These are phyloP conservation scores for Arctopsyche grandis DNA, from an alignment of 1,140 invertebrate species.

Conservation along the genomic window DNA sequence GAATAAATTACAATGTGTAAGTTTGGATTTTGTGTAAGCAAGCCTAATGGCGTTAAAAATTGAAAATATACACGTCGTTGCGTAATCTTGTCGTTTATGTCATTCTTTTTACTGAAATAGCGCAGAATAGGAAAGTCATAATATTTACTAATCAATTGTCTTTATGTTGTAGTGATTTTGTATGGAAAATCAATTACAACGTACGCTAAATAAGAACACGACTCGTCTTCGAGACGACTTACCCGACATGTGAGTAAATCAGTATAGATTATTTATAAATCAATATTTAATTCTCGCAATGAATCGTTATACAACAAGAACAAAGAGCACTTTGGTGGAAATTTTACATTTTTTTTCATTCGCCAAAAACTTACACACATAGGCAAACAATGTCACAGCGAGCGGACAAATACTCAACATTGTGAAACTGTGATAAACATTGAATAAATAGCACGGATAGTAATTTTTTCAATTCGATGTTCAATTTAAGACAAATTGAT, in stretches of 20 bases:
- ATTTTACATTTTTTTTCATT: background rate
- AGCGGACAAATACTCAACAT: background rate
- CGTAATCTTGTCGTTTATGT: too few relatives aligned
- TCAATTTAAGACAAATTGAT: too few relatives aligned
- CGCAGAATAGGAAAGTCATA: too few relatives aligned
- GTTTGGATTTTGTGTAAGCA: too few relatives aligned
- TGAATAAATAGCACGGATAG: too few relatives aligned
- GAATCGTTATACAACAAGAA: conserved; percentile 4
- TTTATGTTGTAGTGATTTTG: background rate
- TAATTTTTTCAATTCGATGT: too few relatives aligned
- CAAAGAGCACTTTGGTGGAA: background rate
- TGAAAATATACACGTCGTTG: too few relatives aligned
- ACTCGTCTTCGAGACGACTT: background rate
- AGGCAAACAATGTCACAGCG: background rate
- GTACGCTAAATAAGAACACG: background rate
- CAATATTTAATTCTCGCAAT: conserved; percentile 22
- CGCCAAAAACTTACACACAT: conserved; percentile 6
- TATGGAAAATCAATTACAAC: background rate
- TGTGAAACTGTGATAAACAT: background rate
- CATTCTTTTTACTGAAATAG: too few relatives aligned
- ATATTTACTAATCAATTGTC: too few relatives aligned
- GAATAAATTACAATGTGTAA: too few relatives aligned
- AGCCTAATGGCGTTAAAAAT: too few relatives aligned
- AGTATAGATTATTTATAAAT: conserved; percentile 7
- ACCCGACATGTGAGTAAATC: background rate